These are phyloP conservation scores for Lepidocolaptes lacrymiger DNA, from an alignment of 2,797 vertebrate genomes.

Conservation along the genomic window DNA sequence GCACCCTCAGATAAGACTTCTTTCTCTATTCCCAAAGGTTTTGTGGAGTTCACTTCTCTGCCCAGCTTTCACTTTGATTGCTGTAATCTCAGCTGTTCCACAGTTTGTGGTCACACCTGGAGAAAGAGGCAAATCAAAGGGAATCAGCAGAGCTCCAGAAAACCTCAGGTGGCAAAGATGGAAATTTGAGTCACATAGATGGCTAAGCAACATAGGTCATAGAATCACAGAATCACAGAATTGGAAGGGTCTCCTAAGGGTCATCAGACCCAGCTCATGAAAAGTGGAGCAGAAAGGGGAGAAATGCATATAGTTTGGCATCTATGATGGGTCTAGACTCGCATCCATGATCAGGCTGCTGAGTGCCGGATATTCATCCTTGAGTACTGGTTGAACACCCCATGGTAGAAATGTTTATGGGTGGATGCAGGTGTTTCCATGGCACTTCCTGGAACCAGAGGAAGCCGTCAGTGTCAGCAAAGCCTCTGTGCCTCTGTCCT, in stretches of 20 bases:
- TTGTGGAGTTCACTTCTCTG: background rate
- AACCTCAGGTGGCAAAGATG: background rate
- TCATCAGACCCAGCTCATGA: background rate
- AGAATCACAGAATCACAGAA: background rate
- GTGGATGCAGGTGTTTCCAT: background rate
- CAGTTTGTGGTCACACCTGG: background rate
- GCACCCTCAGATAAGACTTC: background rate
- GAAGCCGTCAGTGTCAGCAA: background rate
- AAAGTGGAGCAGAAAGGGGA: background rate
- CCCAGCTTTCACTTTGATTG: background rate
- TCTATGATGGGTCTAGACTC: background rate
- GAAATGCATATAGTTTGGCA: background rate
- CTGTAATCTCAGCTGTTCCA: background rate
- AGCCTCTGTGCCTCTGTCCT: background rate
- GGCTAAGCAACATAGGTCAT: background rate
- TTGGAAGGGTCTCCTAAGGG: background rate
- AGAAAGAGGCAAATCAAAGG: background rate
- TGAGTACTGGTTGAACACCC: accelerated
- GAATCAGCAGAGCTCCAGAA: background rate
- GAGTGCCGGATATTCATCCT: background rate
- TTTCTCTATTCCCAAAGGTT: background rate
- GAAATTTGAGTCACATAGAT: background rate
- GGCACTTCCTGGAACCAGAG: background rate
- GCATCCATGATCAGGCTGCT: background rate
- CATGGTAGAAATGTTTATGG: background rate